These are phyloP conservation scores for Mesembrinibis cayennensis DNA, from an alignment of 2,113 vertebrate species.

Conservation along the genomic window DNA sequence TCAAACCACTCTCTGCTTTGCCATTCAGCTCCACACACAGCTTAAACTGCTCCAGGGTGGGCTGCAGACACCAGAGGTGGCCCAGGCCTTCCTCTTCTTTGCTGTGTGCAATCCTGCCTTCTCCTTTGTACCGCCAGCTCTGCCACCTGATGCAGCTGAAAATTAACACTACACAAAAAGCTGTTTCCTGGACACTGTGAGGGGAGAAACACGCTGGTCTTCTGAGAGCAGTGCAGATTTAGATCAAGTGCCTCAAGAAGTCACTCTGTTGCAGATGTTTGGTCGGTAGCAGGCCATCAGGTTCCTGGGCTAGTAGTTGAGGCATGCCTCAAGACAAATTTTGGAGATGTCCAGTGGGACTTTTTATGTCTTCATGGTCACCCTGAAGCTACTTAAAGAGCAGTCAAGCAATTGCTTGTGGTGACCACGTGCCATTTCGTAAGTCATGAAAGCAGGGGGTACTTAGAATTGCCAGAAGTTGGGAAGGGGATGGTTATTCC, in stretches of 20 bases:
- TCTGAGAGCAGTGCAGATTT: neutral
- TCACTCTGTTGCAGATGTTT: neutral
- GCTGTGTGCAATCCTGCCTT: neutral
- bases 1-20: neutral
- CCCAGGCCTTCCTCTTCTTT: neutral
- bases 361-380: neutral
- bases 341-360: fast-evolving
- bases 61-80: neutral
- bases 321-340: neutral
- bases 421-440: neutral
- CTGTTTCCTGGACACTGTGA: neutral
- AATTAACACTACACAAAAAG: neutral
- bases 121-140: neutral
- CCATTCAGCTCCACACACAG: neutral
- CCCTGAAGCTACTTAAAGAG: neutral
- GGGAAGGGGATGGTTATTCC: neutral
- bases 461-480: neutral
- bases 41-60: neutral
- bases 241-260: neutral
- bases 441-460: neutral
- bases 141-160: neutral
- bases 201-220: neutral
- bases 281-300: neutral
- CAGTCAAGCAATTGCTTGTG: neutral
- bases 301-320: neutral